Percentiles rank a stretch among this genome's conserved stretches.
Evolutionary conservation across 2,888 invertebrate species (phyloP).

Genomic region (Muschampia plurimacula): DNA sequence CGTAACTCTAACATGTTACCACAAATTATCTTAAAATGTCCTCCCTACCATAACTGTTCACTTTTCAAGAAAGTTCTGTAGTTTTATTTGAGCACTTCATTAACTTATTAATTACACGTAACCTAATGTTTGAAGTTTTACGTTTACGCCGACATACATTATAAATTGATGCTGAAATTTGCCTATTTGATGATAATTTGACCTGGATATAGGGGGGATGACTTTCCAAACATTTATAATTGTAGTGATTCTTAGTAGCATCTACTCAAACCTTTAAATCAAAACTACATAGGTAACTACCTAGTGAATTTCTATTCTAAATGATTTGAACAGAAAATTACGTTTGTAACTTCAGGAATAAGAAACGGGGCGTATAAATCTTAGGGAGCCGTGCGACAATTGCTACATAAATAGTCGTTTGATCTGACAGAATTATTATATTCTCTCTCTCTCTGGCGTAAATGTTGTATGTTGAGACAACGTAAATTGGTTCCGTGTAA

Average conservation of each 20-base stretch:
- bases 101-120: slow-evolving; percentile 17
- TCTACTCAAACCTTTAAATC: no score
- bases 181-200: background rate
- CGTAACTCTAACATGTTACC: slow-evolving; percentile 32
- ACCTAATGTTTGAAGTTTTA: background rate
- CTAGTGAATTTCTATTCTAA: background rate
- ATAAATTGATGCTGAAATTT: background rate
- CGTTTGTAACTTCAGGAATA: background rate
- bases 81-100: slow-evolving; percentile 22
- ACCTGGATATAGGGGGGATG: no score
- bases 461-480: slow-evolving; percentile 11
- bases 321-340: slow-evolving; percentile 3
- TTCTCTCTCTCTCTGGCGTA: background rate
- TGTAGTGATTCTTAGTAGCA: no score
- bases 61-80: slow-evolving; percentile 36
- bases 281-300: no score
- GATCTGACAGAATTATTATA: slow-evolving; percentile 32
- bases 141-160: background rate
- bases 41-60: slow-evolving; percentile 21
- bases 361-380: slow-evolving; percentile 6
- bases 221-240: no score
- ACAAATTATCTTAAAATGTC: slow-evolving; percentile 40
- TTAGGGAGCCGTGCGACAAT: background rate
- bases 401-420: slow-evolving; percentile 19
- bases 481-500: slow-evolving; percentile 25